phyloP scores from a whole-genome alignment of 2,113 vertebrate species.

The Tonatia bakeri region DNA sequence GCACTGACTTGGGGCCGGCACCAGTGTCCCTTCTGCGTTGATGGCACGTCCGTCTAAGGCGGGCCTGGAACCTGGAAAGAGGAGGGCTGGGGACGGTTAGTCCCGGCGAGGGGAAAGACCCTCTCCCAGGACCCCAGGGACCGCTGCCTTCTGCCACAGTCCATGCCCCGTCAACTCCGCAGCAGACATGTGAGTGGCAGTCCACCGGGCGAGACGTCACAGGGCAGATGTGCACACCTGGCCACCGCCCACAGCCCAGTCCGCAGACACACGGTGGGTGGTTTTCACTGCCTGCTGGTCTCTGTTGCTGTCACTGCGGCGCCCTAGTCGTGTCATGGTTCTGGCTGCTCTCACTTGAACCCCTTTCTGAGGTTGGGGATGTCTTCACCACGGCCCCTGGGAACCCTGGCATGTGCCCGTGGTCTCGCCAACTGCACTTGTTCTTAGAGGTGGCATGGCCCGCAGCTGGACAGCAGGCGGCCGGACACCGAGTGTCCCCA shows the following conservation, averaged over 20 bases:
- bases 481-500: fast-evolving
- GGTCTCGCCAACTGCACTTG: background rate
- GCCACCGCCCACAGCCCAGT: fast-evolving
- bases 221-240: background rate
- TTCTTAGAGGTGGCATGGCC: fast-evolving
- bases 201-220: fast-evolving
- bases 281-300: fast-evolving
- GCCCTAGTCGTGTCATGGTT: fast-evolving
- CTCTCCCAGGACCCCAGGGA: background rate
- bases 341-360: background rate
- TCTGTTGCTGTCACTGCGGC: fast-evolving
- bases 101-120: background rate
- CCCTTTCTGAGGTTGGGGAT: fast-evolving
- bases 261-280: fast-evolving
- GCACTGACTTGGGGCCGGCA: fast-evolving
- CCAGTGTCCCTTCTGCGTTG: background rate
- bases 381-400: fast-evolving
- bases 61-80: background rate
- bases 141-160: fast-evolving
- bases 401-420: fast-evolving
- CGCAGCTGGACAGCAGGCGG: fast-evolving
- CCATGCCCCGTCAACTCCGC: fast-evolving
- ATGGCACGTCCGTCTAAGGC: background rate
- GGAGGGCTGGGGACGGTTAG: background rate
- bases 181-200: fast-evolving